phyloP scores from a whole-genome alignment of 2,888 invertebrate species.

The Notocelia uddmanniana region DNA sequence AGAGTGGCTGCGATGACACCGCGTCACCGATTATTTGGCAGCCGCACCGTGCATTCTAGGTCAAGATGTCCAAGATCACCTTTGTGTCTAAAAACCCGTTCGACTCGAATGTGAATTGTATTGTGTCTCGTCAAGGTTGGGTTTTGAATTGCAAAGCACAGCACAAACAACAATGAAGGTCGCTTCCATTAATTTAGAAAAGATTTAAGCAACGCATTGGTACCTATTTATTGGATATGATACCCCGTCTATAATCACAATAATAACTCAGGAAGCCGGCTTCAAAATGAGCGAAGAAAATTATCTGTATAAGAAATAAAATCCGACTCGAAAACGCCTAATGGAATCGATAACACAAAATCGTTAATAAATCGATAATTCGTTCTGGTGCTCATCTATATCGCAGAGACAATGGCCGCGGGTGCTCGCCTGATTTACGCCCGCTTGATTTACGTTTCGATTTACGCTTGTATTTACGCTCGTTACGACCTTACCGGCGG shows the following conservation, averaged over 20 bases:
- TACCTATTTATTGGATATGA: background rate
- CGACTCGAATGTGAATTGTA: constrained; percentile 42
- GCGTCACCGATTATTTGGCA: constrained; percentile 82
- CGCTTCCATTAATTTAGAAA: constrained; percentile 25
- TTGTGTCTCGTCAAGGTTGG: constrained; percentile 42
- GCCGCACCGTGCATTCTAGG: constrained; percentile 77
- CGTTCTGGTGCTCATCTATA: constrained; percentile 55
- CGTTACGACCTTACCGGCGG: constrained; percentile 67
- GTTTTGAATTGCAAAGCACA: constrained; percentile 31
- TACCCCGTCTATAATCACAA: constrained; percentile 7
- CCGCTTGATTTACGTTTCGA: constrained; percentile 65
- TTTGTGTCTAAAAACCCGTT: constrained; percentile 57
- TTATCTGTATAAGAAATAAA: constrained; percentile 26
- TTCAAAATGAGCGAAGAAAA: constrained; percentile 18
- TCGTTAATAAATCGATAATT: constrained; percentile 56
- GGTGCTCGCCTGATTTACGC: constrained; percentile 80
- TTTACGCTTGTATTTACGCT: constrained; percentile 49
- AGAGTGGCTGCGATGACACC: constrained; percentile 71
- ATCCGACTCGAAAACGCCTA: constrained; percentile 44
- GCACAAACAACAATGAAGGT: constrained; percentile 33
- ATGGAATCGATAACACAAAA: constrained; percentile 66
- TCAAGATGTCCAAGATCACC: constrained; percentile 71
- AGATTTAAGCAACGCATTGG: constrained; percentile 19
- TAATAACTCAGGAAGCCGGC: constrained; percentile 29
- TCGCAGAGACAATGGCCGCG: constrained; percentile 74